Evolutionary conservation across 2,113 vertebrate species (phyloP).

Genomic region (Sterna hirundo): DNA sequence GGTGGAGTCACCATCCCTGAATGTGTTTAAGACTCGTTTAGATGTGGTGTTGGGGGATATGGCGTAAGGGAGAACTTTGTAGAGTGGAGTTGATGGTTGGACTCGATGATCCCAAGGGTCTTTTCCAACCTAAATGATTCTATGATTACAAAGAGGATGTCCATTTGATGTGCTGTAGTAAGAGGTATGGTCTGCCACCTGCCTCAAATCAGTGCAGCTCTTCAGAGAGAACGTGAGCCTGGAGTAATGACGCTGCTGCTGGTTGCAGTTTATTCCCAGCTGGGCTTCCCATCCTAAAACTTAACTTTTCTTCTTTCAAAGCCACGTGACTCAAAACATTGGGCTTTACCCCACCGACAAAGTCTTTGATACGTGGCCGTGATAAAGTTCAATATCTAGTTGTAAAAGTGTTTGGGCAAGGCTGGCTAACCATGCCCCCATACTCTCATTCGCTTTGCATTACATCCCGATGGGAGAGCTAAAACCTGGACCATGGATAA

Average conservation of each 20-base stretch:
- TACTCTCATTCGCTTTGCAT: background rate
- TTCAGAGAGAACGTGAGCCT: fast-evolving
- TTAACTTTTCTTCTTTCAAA: background rate
- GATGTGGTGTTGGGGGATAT: too few relatives aligned
- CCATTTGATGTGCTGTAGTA: background rate
- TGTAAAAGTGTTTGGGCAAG: background rate
- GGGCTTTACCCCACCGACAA: background rate
- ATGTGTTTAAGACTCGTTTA: too few relatives aligned
- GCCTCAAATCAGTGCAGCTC: background rate
- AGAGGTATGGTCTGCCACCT: background rate
- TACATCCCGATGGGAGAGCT: background rate
- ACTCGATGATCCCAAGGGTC: too few relatives aligned
- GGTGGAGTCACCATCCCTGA: too few relatives aligned
- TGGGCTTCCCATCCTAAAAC: background rate
- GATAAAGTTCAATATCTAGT: background rate
- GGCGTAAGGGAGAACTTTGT: too few relatives aligned
- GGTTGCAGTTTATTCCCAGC: background rate
- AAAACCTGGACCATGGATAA: background rate
- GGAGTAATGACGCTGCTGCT: background rate
- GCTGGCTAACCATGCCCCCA: too few relatives aligned
- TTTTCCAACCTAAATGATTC: too few relatives aligned
- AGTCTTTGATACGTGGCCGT: fast-evolving
- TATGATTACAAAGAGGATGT: background rate
- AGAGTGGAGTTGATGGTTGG: too few relatives aligned
- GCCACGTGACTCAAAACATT: fast-evolving